Evolutionary conservation across 1,140 invertebrate species (phyloP), one percentile per base, ranked within the genome.

Genomic region (Drosophila melanica): DNA sequence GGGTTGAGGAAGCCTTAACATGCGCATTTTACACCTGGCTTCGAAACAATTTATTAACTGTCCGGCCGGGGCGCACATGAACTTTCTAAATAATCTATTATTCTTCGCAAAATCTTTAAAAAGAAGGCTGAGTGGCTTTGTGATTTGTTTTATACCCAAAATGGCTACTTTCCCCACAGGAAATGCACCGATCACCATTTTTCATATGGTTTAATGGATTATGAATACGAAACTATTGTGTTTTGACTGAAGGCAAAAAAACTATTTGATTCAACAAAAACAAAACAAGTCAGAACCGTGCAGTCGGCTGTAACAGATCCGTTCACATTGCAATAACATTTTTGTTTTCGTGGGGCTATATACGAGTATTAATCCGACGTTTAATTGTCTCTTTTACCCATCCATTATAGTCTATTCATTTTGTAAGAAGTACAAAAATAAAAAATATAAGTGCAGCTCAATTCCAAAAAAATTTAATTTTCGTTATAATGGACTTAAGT

Each of bases 1-100:
- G 2, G 81, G 81, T 23, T 86, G 81, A 0, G 73, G 67, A 12
- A 86, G 3, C 14, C 23, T 60, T 4, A 86, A 33, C 70, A 81
- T 75, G 1, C 10, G 44, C n/a, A 86, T 45, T 48, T 86, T 86
- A 3, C 18, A 66, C 11, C 81, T 68, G 0, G 62, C 45, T 39
- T 86, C 82, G 2, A 77, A 6, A 3, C n/a, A 37, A 14, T 87
- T 12, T 1, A 79, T 63, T 1, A 75, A 27, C 59, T 86, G 79
- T 7, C 75, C 82, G 8, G 75, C 55, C 2, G 75, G 75, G 6
- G 54, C 73, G 12, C 73, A 79, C 6, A 81, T 5, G 0, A 20
- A 51, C 3, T 20, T 62, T 12, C 45, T 64, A 10, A 87, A 58
- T 1, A 63, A 3, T 0, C 35, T 12, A 59, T 73, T 42, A 6